phyloP scores from a whole-genome alignment of 2,888 invertebrate species.

The Anagyrus pseudococci region DNA sequence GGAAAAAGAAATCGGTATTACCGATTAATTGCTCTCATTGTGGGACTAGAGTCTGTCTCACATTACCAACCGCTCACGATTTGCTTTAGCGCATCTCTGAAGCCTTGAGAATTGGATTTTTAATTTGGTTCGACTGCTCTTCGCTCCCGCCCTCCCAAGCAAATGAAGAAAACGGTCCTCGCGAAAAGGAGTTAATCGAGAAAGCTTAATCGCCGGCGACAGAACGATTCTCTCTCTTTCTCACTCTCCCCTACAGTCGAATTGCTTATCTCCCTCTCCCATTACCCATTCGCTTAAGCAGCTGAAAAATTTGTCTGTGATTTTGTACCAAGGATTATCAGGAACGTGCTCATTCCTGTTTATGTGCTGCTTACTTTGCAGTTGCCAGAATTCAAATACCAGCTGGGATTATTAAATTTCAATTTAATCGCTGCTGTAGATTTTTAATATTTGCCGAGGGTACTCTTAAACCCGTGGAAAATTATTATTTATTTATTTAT shows the following conservation, averaged over 20 bases:
- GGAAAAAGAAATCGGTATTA: constrained; percentile 21
- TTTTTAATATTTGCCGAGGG: too few relatives aligned
- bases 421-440: too few relatives aligned
- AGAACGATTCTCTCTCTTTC: constrained; percentile 1
- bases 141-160: background rate
- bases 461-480: too few relatives aligned
- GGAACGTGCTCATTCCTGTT: too few relatives aligned
- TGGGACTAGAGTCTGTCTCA: constrained; percentile 9
- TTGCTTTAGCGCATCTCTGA: background rate
- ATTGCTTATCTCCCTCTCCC: constrained; percentile 19
- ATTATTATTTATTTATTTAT: too few relatives aligned
- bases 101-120: constrained; percentile 39
- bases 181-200: constrained; percentile 32
- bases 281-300: background rate
- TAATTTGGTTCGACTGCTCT: constrained; percentile 18
- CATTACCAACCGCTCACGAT: constrained; percentile 23
- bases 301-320: background rate
- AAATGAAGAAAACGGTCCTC: constrained; percentile 27
- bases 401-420: too few relatives aligned
- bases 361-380: too few relatives aligned
- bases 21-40: constrained; percentile 29
- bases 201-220: constrained; percentile 23
- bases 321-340: too few relatives aligned
- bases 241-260: constrained; percentile 1
- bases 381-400: too few relatives aligned